Evolutionary conservation across 2,888 invertebrate genomes (phyloP), one percentile per base, ranked within the genome.

Genomic region (Megaustenia siamemsis): DNA sequence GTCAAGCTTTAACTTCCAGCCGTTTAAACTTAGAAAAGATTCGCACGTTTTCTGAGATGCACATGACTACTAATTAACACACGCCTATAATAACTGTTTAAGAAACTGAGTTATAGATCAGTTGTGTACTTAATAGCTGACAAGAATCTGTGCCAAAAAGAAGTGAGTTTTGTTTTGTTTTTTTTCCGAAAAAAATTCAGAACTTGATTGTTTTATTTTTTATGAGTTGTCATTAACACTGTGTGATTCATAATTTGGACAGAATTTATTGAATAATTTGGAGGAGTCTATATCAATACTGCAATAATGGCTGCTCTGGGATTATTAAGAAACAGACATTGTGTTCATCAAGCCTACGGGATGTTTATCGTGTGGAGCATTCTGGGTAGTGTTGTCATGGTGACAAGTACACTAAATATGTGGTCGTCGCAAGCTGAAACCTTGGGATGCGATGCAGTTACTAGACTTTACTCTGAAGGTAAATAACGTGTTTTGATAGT

Each of bases 391-490:
- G 66, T 71, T 35, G 81, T 71, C 60, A 56, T 49, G 40, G 81
- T 71, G 28, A 40, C 81, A 18, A 3, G 56, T 32, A 69, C 18
- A 5, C 40, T 56, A 24, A 38, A 71, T n/a, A 10, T 79, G 73
- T n/a, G n/a, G n/a, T 28, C 63, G 1, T 71, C 73, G 32, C 53
- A 66, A 40, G 45, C 28, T 43, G 79, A 84, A 21, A n/a, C 32
- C 10, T 32, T 56, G 60, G 40, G 45, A 6, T 79, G 79, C 73
- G 84, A 84, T 35, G n/a, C 84, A 6, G 73, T 78, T 18, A 79
- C 84, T 49, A 78, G 38, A 15, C 63, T 84, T 3, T 63, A 84
- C 49, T 56, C 78, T 15, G 38, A 78, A 79, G 84, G 84, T 84
- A 73, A 32, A 63, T 21, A 21, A 4, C 12, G 24, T 56, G 10